Conservation (phyloP, 2,113 vertebrate genomes). For the Rostratula benghalensis region DNA sequence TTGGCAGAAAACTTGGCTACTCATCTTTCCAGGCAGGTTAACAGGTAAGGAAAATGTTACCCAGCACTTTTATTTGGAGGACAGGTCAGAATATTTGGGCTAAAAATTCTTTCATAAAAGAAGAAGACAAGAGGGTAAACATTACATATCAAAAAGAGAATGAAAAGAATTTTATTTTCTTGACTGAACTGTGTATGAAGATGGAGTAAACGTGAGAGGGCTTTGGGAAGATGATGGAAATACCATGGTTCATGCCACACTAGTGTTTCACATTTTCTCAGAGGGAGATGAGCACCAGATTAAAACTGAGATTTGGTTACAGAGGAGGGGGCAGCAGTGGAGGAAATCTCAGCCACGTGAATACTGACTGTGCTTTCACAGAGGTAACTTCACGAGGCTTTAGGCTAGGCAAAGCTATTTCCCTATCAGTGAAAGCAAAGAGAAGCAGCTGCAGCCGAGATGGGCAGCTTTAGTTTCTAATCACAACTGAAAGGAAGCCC, state of each 20-base stretch:
- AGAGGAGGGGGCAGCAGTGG: background rate
- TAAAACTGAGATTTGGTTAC: background rate
- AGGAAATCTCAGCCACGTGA: background rate
- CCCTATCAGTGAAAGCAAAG: background rate
- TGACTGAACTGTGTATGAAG: background rate
- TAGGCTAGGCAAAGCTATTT: background rate
- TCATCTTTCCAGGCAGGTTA: background rate
- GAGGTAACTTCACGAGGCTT: accelerated
- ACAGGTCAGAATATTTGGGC: background rate
- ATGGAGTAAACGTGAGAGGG: background rate
- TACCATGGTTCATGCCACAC: background rate
- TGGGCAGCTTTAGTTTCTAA: background rate
- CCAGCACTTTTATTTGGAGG: background rate
- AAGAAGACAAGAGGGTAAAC: background rate
- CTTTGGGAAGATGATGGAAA: background rate
- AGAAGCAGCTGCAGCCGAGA: conserved; percentile 12
- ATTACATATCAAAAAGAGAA: background rate
- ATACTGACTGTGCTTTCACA: background rate
- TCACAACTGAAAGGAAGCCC: background rate
- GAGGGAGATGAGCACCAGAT: background rate
- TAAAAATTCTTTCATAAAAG: background rate
- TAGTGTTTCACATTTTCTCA: conserved; percentile 17
- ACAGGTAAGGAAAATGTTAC: conserved; percentile 17
- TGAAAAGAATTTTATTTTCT: background rate
- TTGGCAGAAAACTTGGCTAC: background rate